Evolutionary conservation across 2,113 vertebrate genomes (phyloP).

Genomic region (Chionodraco myersi): DNA sequence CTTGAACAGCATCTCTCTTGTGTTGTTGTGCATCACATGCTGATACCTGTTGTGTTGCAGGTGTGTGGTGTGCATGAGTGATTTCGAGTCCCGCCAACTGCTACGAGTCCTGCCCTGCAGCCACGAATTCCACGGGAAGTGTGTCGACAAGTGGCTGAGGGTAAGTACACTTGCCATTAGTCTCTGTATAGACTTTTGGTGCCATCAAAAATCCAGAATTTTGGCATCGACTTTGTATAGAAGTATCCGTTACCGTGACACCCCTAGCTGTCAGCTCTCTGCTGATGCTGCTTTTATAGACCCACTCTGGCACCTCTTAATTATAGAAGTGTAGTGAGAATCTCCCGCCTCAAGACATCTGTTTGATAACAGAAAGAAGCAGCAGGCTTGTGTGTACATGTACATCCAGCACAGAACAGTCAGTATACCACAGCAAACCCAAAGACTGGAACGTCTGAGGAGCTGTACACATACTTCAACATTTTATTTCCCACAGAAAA

Average conservation of each 20-base stretch:
- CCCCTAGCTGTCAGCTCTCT: neutral
- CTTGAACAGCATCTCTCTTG: neutral
- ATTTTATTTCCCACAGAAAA: neutral
- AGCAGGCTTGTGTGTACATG: slow-evolving; percentile 22
- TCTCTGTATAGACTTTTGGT: no score
- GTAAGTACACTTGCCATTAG: slow-evolving; percentile 76
- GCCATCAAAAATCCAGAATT: no score
- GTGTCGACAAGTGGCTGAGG: slow-evolving; percentile 99
- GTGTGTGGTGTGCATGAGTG: slow-evolving; percentile 99
- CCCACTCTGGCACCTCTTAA: slow-evolving; percentile 11
- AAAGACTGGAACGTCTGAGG: slow-evolving; percentile 2
- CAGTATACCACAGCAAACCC: slow-evolving; percentile 3
- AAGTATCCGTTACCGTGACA: no score
- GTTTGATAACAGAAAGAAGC: neutral
- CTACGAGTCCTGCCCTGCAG: slow-evolving; percentile 98
- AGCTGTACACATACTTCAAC: neutral
- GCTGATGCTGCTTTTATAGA: neutral
- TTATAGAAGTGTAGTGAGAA: slow-evolving; percentile 15
- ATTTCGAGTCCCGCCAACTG: slow-evolving; percentile 98
- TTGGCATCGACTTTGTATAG: no score
- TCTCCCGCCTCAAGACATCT: slow-evolving; percentile 15
- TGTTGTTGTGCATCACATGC: neutral
- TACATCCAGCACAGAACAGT: slow-evolving; percentile 6
- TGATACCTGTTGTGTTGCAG: slow-evolving; percentile 77
- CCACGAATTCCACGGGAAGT: slow-evolving; percentile 99